A percentile compares a stretch with the other conserved stretches of the same genome.
phyloP scores from a whole-genome alignment of 2,113 vertebrate genomes.

The Leptobrachium leishanense region DNA sequence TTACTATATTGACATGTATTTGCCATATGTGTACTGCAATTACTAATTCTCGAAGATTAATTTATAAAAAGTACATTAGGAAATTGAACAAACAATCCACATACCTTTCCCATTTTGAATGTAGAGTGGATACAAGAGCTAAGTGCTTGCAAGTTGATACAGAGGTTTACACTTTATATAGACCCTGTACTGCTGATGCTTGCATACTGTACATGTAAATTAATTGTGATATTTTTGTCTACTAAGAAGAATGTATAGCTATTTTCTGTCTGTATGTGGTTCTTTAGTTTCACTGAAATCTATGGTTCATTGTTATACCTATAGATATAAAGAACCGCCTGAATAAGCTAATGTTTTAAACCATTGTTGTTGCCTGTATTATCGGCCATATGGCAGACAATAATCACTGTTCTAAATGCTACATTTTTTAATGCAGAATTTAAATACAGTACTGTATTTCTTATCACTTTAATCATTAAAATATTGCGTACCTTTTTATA shows the following conservation, averaged over 20 bases:
- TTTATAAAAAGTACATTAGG: background rate
- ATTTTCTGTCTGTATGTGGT: constrained; percentile 5
- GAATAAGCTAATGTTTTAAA: too few relatives aligned
- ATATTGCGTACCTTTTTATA: too few relatives aligned
- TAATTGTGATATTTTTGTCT: constrained; percentile 4
- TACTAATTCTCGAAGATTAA: too few relatives aligned
- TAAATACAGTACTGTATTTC: too few relatives aligned
- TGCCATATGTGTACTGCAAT: too few relatives aligned
- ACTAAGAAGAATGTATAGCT: constrained; percentile 33
- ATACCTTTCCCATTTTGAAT: constrained; percentile 51
- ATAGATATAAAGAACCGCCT: background rate
- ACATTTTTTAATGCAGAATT: too few relatives aligned
- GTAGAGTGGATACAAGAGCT: constrained; percentile 21
- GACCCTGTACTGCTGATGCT: constrained; percentile 43
- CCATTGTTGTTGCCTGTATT: too few relatives aligned
- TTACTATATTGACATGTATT: too few relatives aligned
- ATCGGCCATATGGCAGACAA: too few relatives aligned
- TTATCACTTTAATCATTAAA: too few relatives aligned
- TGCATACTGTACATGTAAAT: constrained; percentile 16
- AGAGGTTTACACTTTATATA: constrained; percentile 48
- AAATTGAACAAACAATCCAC: background rate
- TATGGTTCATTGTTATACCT: constrained; percentile 10
- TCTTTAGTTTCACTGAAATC: constrained; percentile 4
- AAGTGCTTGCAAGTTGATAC: constrained; percentile 21
- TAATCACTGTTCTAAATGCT: too few relatives aligned